phyloP scores from a whole-genome alignment of 2,888 invertebrate genomes.

The Leucoma salicis region DNA sequence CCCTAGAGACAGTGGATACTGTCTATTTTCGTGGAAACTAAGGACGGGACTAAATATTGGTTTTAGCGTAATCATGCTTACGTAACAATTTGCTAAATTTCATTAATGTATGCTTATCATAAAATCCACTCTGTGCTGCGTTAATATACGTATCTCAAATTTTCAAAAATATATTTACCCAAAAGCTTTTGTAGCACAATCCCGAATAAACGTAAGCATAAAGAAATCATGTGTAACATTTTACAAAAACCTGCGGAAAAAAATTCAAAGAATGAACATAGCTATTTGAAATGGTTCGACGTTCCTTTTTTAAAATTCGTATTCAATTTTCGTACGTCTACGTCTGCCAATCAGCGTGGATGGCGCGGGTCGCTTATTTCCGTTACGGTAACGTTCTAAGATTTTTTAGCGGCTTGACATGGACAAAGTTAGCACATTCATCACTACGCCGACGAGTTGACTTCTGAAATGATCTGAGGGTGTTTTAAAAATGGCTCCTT shows the following conservation, averaged over 20 bases:
- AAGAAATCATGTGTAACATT: too few species aligned
- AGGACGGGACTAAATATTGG: too few species aligned
- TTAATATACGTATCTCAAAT: too few species aligned
- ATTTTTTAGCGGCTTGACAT: slow-evolving; percentile 64
- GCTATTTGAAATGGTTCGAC: slow-evolving; percentile 1
- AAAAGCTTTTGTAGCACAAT: too few species aligned
- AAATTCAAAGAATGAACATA: slow-evolving; percentile 1
- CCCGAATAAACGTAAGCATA: too few species aligned
- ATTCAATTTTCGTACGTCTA: slow-evolving; percentile 38
- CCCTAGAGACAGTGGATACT: too few species aligned
- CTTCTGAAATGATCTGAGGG: slow-evolving; percentile 29
- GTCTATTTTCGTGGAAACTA: too few species aligned
- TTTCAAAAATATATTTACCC: too few species aligned
- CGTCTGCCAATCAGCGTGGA: slow-evolving; percentile 61
- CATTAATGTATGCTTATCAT: too few species aligned
- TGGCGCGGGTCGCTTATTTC: slow-evolving; percentile 59
- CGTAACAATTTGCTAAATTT: too few species aligned
- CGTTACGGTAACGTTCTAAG: slow-evolving; percentile 50
- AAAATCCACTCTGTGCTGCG: too few species aligned
- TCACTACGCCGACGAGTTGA: slow-evolving; percentile 51
- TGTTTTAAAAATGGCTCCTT: slow-evolving; percentile 2
- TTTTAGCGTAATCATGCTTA: too few species aligned
- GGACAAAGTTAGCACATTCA: slow-evolving; percentile 74
- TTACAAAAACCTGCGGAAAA: neutral
- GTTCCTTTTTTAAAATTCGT: slow-evolving; percentile 30